Evolutionary conservation across 2,797 vertebrate genomes (phyloP).

Genomic region (Pantherophis alleghaniensis): DNA sequence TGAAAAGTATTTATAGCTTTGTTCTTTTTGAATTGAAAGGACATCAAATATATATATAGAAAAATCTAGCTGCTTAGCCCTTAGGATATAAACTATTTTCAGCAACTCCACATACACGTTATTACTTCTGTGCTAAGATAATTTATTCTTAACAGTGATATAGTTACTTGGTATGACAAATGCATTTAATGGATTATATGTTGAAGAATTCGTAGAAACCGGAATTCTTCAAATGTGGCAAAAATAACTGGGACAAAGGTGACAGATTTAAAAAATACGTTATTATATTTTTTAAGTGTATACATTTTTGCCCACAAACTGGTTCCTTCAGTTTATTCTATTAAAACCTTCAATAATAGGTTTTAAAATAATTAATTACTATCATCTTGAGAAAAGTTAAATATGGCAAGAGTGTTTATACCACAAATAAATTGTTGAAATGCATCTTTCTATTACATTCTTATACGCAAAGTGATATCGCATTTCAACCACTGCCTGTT

Average conservation of each 20-base stretch:
- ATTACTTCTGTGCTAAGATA: not conserved
- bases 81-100: not conserved
- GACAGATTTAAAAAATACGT: not conserved
- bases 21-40: not conserved
- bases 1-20: not conserved
- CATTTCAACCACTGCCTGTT: not conserved
- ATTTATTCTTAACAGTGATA: not conserved
- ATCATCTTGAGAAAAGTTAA: not conserved
- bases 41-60: not conserved
- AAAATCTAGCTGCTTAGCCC: not conserved
- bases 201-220: not conserved
- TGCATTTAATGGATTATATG: not conserved
- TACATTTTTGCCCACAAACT: not conserved
- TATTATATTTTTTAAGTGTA: not conserved
- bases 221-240: not conserved
- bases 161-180: not conserved
- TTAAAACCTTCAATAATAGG: not conserved
- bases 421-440: not conserved
- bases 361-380: not conserved
- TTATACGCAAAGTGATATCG: not conserved
- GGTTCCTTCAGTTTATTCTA: not conserved
- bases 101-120: not conserved
- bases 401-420: not conserved
- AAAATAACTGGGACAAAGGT: not conserved
- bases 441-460: not conserved